Evolutionary conservation across 2,797 vertebrate species (phyloP).

Genomic region (Anguilla megastoma): DNA sequence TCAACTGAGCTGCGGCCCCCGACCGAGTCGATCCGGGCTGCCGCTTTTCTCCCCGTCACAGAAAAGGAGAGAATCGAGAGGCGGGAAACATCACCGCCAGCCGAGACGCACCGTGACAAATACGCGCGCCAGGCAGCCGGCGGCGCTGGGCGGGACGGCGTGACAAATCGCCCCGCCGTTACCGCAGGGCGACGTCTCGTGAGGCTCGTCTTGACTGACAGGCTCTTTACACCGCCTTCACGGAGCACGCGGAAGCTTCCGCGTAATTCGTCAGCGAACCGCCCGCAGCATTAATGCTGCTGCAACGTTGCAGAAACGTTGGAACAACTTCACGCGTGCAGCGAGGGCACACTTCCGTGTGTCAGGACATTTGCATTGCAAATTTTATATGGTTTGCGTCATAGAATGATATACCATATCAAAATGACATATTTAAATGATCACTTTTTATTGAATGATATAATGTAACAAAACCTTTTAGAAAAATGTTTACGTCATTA

Average conservation of each 20-base stretch:
- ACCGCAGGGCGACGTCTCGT: neutral
- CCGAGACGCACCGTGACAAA: constrained; percentile 48
- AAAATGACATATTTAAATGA: neutral
- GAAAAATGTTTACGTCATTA: neutral
- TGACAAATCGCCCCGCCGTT: neutral
- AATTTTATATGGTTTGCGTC: neutral
- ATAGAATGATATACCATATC: neutral
- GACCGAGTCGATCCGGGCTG: constrained; percentile 49
- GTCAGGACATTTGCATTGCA: neutral
- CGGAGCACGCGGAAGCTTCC: neutral
- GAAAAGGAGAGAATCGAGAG: constrained; percentile 41
- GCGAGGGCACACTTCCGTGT: neutral
- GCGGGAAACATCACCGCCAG: constrained; percentile 53
- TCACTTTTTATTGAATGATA: neutral
- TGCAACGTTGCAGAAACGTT: constrained; percentile 28
- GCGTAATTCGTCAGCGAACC: neutral
- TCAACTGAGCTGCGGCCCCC: constrained; percentile 35
- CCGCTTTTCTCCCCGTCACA: constrained; percentile 36
- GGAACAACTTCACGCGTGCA: neutral
- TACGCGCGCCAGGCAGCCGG: constrained; percentile 31
- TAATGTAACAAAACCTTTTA: neutral
- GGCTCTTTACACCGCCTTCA: neutral
- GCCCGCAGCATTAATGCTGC: neutral
- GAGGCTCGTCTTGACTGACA: neutral
- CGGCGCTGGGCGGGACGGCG: constrained; percentile 40